A percentile compares a stretch with the other conserved stretches of the same genome.
Conservation (phyloP, 2,113 vertebrate genomes). For the Bettongia penicillata region DNA sequence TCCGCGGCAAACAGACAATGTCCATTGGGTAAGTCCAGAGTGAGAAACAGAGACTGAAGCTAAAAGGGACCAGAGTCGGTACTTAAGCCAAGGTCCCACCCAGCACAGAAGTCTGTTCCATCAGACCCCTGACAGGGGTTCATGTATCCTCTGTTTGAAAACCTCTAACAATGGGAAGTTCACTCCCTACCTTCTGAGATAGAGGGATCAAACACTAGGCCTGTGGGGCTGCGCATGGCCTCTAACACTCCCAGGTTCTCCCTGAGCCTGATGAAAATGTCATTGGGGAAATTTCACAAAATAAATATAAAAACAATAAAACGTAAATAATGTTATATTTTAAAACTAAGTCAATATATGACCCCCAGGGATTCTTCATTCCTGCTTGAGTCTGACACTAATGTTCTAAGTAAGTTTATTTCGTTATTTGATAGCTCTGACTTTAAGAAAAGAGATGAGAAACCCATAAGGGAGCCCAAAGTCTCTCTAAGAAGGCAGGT, state of each 20-base stretch:
- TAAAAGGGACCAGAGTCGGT: background rate
- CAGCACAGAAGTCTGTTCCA: background rate
- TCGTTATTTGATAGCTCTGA: background rate
- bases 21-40: background rate
- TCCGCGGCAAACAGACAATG: background rate
- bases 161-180: background rate
- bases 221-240: too few species aligned
- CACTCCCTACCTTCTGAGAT: background rate
- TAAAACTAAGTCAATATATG: background rate
- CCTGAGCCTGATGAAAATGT: background rate
- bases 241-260: fast-evolving
- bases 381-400: background rate
- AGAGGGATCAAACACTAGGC: background rate
- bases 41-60: background rate
- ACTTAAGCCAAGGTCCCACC: background rate
- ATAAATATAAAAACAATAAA: background rate
- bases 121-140: background rate
- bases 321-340: background rate
- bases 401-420: background rate
- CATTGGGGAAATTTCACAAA: background rate
- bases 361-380: background rate
- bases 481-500: background rate
- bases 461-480: background rate
- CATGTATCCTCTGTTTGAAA: background rate
- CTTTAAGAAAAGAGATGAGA: background rate